phyloP scores from a whole-genome alignment of 2,888 invertebrate species.

The Drosophila nr. medialis region DNA sequence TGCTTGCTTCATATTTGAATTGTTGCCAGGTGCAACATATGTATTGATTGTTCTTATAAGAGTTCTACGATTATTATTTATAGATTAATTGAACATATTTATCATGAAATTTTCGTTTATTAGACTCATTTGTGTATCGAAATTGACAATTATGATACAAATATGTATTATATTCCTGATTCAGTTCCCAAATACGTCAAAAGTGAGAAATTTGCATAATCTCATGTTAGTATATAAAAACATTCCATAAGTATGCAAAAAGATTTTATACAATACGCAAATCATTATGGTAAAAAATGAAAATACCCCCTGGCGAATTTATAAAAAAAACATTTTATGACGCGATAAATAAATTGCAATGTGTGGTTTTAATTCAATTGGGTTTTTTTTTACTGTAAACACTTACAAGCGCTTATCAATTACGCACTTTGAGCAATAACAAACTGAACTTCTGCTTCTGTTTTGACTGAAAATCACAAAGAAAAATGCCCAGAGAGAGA shows the following conservation, averaged over 20 bases:
- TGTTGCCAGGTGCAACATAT: neutral
- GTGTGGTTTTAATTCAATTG: conserved; percentile 6
- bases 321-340: neutral
- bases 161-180: neutral
- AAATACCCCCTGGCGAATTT: neutral
- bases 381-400: conserved; percentile 7
- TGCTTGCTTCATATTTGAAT: neutral
- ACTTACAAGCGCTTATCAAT: conserved; percentile 14
- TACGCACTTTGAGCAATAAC: conserved; percentile 2
- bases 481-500: neutral
- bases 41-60: neutral
- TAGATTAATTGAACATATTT: neutral
- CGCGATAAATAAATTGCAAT: conserved; percentile 7
- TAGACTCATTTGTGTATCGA: neutral
- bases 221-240: neutral
- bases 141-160: neutral
- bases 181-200: neutral
- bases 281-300: neutral
- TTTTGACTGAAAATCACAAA: conserved; percentile 3
- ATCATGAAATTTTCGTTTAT: neutral
- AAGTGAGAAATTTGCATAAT: neutral
- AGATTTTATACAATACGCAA: no score
- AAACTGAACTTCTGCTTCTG: conserved; percentile 6
- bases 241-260: neutral
- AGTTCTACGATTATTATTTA: neutral